These are phyloP conservation scores for Leptinotarsa haldemani DNA, from an alignment of 2,888 invertebrate species.

Conservation along the genomic window DNA sequence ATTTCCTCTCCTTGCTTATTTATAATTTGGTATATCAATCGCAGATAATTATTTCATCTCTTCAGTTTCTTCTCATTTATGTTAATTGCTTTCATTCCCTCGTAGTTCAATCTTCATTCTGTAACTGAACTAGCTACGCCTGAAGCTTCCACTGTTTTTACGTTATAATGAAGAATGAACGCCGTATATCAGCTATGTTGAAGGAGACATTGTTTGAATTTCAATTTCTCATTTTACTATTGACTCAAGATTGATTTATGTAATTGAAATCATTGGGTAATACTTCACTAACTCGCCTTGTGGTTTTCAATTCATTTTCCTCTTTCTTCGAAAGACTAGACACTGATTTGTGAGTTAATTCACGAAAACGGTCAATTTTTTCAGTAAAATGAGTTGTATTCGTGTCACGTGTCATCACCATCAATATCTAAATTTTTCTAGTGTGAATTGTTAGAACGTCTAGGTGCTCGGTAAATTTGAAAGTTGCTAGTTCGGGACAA, in stretches of 20 bases:
- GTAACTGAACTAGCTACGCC: neutral
- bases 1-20: too few species aligned
- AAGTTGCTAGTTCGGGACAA: neutral
- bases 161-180: neutral
- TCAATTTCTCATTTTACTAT: conserved; percentile 6
- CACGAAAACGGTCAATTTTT: neutral
- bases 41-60: too few species aligned
- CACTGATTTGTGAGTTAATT: neutral
- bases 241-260: conserved; percentile 14
- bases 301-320: neutral
- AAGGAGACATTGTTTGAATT: conserved; percentile 3
- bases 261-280: conserved; percentile 1
- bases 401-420: neutral
- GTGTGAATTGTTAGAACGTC: neutral
- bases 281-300: neutral
- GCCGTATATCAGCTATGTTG: neutral
- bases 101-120: neutral
- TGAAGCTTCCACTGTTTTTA: neutral
- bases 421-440: neutral
- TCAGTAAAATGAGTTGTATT: neutral
- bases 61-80: neutral
- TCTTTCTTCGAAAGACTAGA: neutral
- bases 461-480: neutral
- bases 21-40: too few species aligned
- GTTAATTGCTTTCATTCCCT: neutral